A percentile compares a stretch with the other conserved stretches of the same genome.
phyloP scores from a whole-genome alignment of 2,797 vertebrate species.

The Sciurus vulgaris region DNA sequence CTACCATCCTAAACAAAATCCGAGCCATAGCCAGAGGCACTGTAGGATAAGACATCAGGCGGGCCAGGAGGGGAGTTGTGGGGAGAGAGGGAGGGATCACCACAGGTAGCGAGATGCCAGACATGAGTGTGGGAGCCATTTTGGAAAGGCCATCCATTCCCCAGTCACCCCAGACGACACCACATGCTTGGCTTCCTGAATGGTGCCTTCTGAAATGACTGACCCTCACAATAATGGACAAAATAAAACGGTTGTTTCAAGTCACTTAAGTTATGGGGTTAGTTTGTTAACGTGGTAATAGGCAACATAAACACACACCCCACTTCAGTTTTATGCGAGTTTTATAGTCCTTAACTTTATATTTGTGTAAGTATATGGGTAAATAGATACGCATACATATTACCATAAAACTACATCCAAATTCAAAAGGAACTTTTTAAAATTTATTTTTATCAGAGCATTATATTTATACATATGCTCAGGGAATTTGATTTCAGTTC shows the following conservation, averaged over 20 bases:
- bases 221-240: neutral
- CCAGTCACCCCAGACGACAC: neutral
- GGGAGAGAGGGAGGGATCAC: neutral
- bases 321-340: neutral
- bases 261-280: neutral
- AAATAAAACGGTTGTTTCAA: slow-evolving; percentile 1
- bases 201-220: neutral
- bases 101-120: neutral
- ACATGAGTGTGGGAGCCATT: neutral
- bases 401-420: neutral
- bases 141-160: neutral
- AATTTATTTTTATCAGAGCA: no score
- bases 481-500: no score
- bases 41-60: neutral
- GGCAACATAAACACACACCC: neutral
- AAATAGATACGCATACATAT: rapidly evolving
- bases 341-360: neutral
- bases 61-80: no score
- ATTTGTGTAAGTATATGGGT: neutral
- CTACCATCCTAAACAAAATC: neutral
- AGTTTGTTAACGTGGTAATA: neutral
- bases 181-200: neutral
- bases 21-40: neutral
- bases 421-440: neutral
- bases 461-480: no score